Percentiles rank a stretch among this genome's conserved stretches.
Conservation (phyloP, 1,140 invertebrate species). For the Pentalonia nigronervosa region DNA sequence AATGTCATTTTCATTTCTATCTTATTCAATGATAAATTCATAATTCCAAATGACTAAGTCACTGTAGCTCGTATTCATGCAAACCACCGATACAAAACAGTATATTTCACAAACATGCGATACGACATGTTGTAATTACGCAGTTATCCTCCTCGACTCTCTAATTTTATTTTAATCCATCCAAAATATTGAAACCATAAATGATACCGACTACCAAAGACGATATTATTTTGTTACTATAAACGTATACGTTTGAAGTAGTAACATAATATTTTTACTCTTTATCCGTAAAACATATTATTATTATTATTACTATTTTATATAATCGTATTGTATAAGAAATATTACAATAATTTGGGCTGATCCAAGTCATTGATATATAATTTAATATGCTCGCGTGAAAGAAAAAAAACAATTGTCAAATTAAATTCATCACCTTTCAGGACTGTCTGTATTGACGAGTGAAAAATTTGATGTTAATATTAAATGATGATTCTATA, state of each 20-base stretch:
- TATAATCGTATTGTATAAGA: neutral
- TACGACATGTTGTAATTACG: neutral
- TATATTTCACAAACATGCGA: neutral
- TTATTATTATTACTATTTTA: neutral
- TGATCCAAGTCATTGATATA: neutral
- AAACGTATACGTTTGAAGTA: neutral
- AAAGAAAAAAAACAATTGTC: neutral
- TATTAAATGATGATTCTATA: neutral
- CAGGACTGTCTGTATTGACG: neutral
- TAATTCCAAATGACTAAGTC: neutral
- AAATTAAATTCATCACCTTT: neutral
- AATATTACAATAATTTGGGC: neutral
- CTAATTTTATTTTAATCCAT: neutral
- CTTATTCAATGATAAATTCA: neutral
- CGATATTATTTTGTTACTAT: neutral
- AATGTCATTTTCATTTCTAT: neutral
- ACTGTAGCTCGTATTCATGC: neutral
- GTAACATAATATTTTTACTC: neutral
- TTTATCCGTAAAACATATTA: neutral
- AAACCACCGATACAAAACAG: neutral
- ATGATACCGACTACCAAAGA: neutral
- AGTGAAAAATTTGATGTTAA: neutral
- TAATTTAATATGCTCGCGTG: neutral
- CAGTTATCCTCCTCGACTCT: neutral
- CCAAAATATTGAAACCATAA: neutral